Evolutionary conservation across 2,113 vertebrate species (phyloP).

Genomic region (Rhea pennata): DNA sequence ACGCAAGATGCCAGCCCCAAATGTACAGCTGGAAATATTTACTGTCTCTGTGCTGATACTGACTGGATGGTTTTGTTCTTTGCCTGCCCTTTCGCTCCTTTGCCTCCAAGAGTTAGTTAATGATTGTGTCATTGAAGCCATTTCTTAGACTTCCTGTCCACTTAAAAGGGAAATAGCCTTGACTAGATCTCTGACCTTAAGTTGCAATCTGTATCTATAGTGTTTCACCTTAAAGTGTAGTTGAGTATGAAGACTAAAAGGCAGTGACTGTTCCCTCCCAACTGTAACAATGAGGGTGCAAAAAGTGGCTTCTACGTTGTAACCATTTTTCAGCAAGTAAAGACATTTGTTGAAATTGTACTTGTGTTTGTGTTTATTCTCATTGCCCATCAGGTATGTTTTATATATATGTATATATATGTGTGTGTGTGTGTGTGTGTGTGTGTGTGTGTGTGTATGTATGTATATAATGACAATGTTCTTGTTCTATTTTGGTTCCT

Average conservation of each 20-base stretch:
- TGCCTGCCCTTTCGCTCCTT: not conserved
- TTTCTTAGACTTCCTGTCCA: not conserved
- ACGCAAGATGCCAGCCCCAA: not conserved
- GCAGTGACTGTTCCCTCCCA: not conserved
- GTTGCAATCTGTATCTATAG: accelerated
- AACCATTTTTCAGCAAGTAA: not conserved
- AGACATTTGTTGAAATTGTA: not conserved
- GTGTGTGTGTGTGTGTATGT: too few species aligned
- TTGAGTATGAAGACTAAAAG: not conserved
- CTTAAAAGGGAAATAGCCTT: not conserved
- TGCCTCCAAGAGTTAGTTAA: not conserved
- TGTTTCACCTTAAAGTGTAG: not conserved
- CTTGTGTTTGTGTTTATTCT: not conserved
- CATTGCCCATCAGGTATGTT: not conserved
- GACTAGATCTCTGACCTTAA: not conserved
- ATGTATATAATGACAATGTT: not conserved
- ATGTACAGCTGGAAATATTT: not conserved
- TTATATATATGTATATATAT: too few species aligned
- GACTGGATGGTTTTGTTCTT: not conserved
- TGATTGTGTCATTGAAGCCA: not conserved
- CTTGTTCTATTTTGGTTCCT: slow-evolving; percentile 4
- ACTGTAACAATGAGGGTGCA: not conserved
- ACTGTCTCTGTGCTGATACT: not conserved
- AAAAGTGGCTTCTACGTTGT: not conserved
- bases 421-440: too few species aligned